A percentile compares a stretch with the other conserved stretches of the same genome.
phyloP scores from a whole-genome alignment of 2,888 invertebrate species.

The Aphidoletes aphidimyza region DNA sequence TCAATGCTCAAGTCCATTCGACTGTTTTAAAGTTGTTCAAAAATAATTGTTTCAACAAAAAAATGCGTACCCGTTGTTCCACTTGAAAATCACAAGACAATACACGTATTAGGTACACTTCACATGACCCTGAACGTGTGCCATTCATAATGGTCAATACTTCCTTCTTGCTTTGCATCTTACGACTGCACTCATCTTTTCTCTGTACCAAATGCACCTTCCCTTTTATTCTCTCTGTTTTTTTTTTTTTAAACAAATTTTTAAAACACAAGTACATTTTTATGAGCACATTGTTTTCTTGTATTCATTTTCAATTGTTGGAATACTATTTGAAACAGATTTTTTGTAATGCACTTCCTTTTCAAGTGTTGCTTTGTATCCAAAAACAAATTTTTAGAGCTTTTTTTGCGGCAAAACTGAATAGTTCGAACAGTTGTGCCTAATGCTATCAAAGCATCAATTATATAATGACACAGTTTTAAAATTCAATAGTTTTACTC shows the following conservation, averaged over 20 bases:
- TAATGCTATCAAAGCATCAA: no score
- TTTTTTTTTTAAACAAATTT: neutral
- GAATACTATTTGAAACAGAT: neutral
- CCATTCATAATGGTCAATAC: conserved; percentile 20
- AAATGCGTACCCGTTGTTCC: neutral
- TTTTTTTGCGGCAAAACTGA: neutral
- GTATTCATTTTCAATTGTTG: neutral
- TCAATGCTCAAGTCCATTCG: neutral
- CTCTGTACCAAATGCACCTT: neutral
- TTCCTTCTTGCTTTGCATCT: conserved; percentile 35
- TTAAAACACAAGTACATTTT: conserved; percentile 17
- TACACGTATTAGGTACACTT: neutral
- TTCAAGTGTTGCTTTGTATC: conserved; percentile 41
- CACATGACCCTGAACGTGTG: neutral
- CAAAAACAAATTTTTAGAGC: no score
- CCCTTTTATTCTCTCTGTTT: neutral
- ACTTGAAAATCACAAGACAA: conserved; percentile 14
- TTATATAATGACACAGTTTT: no score
- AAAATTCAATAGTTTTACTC: no score
- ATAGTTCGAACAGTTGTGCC: no score
- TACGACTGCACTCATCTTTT: neutral
- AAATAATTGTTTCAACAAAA: conserved; percentile 33
- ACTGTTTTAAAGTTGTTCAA: neutral
- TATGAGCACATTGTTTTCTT: conserved; percentile 4
- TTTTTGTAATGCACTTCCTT: neutral